Conservation (phyloP, 2,113 vertebrate genomes). For the Paradoxurus hermaphroditus region DNA sequence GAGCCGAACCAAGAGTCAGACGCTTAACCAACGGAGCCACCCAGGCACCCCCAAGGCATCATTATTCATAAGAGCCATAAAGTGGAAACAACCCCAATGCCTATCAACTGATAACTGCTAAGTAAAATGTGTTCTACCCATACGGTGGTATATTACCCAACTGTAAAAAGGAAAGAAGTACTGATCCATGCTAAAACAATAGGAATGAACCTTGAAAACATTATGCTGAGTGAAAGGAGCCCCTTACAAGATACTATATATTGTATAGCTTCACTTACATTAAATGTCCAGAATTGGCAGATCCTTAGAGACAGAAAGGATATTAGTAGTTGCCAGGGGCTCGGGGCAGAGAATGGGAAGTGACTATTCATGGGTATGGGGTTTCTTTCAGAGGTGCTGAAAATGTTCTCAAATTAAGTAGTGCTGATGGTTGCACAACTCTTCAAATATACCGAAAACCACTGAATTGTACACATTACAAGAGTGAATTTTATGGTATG, state of each 20-base stretch:
- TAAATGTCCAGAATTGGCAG: neutral
- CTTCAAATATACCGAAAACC: neutral
- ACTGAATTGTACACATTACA: neutral
- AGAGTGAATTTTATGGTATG: neutral
- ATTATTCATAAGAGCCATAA: neutral
- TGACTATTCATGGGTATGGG: neutral
- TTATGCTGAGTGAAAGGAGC: neutral
- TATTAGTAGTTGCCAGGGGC: neutral
- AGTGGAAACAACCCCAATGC: neutral
- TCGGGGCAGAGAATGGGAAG: neutral
- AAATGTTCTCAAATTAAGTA: conserved; percentile 19
- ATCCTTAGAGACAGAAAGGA: neutral
- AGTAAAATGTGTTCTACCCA: neutral
- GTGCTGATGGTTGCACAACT: neutral
- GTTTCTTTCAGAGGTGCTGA: neutral
- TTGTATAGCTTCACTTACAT: neutral
- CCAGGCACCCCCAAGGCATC: neutral
- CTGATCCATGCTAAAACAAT: neutral
- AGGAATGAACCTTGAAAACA: neutral
- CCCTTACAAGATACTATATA: neutral
- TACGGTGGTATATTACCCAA: neutral
- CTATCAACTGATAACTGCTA: neutral
- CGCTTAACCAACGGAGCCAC: too few species aligned
- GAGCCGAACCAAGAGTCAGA: too few species aligned
- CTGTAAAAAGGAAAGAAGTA: neutral